Evolutionary conservation across 2,113 vertebrate genomes (phyloP).

Genomic region (Falco punctatus): DNA sequence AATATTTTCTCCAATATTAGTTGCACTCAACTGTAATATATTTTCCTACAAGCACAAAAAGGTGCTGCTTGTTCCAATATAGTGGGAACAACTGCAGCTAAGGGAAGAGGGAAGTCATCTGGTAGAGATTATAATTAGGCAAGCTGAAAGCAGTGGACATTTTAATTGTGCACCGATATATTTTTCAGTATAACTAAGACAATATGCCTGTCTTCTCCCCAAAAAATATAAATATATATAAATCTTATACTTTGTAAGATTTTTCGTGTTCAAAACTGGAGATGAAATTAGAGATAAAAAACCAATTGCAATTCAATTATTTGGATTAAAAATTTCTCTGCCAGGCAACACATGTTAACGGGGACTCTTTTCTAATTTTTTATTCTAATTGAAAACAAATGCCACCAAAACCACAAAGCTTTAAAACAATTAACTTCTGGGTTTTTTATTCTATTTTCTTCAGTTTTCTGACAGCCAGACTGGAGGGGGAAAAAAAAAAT

Average conservation of each 20-base stretch:
- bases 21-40: background rate
- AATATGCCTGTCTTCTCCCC: background rate
- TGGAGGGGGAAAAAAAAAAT: background rate
- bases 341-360: background rate
- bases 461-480: background rate
- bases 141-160: slow-evolving; percentile 13
- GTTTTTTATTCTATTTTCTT: background rate
- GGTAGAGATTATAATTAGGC: slow-evolving; percentile 38
- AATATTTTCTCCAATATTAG: background rate
- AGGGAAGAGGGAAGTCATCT: slow-evolving; percentile 4
- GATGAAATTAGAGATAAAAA: background rate
- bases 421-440: background rate
- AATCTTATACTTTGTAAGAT: background rate
- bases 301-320: background rate
- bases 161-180: slow-evolving; percentile 6
- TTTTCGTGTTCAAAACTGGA: background rate
- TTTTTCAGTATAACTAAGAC: background rate
- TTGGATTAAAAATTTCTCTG: background rate
- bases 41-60: background rate
- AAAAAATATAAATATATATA: background rate
- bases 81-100: background rate
- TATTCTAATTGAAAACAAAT: background rate
- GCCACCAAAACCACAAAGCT: background rate
- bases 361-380: background rate
- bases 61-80: background rate